Base-by-base conservation (phyloP, 1,140 invertebrate genomes). In the Littorina saxatilis region DNA sequence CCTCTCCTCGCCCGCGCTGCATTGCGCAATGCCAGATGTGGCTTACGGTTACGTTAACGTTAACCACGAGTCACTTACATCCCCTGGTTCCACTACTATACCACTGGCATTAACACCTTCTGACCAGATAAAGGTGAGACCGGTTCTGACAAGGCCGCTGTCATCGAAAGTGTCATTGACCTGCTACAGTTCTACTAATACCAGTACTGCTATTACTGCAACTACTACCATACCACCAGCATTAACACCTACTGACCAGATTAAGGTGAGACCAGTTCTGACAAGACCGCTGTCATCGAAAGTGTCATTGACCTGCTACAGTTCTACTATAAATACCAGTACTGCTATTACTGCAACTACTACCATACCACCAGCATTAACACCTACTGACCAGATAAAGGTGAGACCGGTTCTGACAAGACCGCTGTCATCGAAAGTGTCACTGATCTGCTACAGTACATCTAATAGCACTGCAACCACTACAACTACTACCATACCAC, bases 91-190 rank as follows among this genome's bases (percentile, higher is more conserved):
- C n/a, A n/a, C n/a, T n/a, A n/a, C n/a, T n/a, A n/a, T n/a, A n/a
- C n/a, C n/a, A n/a, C n/a, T n/a, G n/a, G n/a, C n/a, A n/a, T n/a
- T n/a, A n/a, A n/a, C n/a, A n/a, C n/a, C n/a, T n/a, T n/a, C 83
- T 66, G 82, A 91, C 90, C 90, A 91, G 47, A 91, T 91, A 80
- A 91, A 91, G 13, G 90, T 90, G 9, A 91, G 82, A 20, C 77
- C 83, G 15, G 78, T 86, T 27, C 78, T 82, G 17, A 78, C 83
- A 0, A 79, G 83, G 29, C 83, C 79, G 43, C 79, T 83, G 82
- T 83, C 79, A 20, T 81, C 68, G 20, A 85, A 23, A 17, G 76
- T 79, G 11, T 81, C 72, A 1, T 91, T 80, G 55, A 91, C 89
- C 15, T 87, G 83, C n/a, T n/a, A n/a, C n/a, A n/a, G n/a, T n/a